These are phyloP conservation scores for Phocoena sinus DNA, from an alignment of 2,113 vertebrate species.

Conservation along the genomic window DNA sequence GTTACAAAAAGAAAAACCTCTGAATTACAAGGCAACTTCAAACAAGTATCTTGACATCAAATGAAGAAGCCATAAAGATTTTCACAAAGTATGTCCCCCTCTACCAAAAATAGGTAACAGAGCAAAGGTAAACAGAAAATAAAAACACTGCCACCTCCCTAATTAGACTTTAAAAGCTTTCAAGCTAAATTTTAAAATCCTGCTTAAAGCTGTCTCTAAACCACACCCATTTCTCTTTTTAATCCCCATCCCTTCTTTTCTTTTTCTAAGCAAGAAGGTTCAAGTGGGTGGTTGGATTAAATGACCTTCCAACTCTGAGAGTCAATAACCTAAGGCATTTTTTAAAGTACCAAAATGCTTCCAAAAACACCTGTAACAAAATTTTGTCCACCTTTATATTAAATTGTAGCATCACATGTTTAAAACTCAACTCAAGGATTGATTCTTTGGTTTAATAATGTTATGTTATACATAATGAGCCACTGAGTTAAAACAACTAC, in stretches of 20 bases:
- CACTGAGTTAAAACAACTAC: slow-evolving; percentile 39
- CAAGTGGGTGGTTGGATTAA: slow-evolving; percentile 11
- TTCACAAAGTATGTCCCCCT: slow-evolving; percentile 37
- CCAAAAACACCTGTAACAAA: background rate
- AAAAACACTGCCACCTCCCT: slow-evolving; percentile 38
- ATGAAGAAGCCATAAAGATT: slow-evolving; percentile 56
- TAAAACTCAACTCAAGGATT: background rate
- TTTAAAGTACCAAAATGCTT: slow-evolving; percentile 4
- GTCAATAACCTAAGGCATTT: background rate
- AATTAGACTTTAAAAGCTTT: slow-evolving; percentile 61
- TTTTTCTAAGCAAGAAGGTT: slow-evolving; percentile 41
- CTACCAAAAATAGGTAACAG: slow-evolving; percentile 39
- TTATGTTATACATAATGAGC: background rate
- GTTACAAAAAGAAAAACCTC: background rate
- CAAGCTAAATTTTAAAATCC: slow-evolving; percentile 37
- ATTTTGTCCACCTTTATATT: background rate
- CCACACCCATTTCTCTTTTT: slow-evolving; percentile 37
- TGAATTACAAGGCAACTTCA: slow-evolving; percentile 58
- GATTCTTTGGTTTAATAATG: background rate
- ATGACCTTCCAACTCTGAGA: background rate
- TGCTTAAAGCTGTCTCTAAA: slow-evolving; percentile 23
- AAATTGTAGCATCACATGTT: background rate
- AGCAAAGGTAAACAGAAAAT: slow-evolving; percentile 65
- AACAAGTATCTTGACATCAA: slow-evolving; percentile 38
- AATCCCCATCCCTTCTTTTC: background rate